A percentile compares a stretch with the other conserved stretches of the same genome.
phyloP scores from a whole-genome alignment of 92 coral and sea anemone species.

The Pocillopora meandrina region DNA sequence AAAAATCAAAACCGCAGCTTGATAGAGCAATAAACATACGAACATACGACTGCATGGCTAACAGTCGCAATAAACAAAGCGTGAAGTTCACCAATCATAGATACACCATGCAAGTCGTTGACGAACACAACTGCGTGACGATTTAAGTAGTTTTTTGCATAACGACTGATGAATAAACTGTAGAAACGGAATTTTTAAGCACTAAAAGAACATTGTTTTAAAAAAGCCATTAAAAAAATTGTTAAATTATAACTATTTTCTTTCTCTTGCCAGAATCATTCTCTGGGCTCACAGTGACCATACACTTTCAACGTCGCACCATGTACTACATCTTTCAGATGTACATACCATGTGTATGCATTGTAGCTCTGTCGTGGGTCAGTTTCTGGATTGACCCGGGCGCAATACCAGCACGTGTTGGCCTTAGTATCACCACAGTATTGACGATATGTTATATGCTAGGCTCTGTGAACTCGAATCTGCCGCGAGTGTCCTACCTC shows the following conservation, averaged over 20 bases:
- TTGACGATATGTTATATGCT: slow-evolving; percentile 93
- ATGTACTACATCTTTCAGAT: slow-evolving; percentile 94
- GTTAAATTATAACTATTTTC: neutral
- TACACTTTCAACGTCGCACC: slow-evolving; percentile 84
- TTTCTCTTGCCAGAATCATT: slow-evolving; percentile 60
- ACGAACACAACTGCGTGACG: no score
- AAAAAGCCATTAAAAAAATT: no score
- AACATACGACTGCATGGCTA: no score
- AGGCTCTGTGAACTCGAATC: slow-evolving; percentile 88
- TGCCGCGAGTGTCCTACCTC: slow-evolving; percentile 94
- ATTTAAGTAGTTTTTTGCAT: no score
- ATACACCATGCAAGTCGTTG: neutral
- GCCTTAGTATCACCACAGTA: slow-evolving; percentile 95
- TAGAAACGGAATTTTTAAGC: no score
- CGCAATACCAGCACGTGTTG: slow-evolving; percentile 95
- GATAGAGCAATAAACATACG: no score
- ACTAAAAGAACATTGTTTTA: no score
- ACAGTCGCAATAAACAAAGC: no score
- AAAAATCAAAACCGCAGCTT: no score
- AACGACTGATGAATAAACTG: no score
- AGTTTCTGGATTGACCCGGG: slow-evolving; percentile 96
- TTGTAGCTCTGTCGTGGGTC: slow-evolving; percentile 93
- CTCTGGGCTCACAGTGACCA: slow-evolving; percentile 87
- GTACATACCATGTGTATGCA: slow-evolving; percentile 93
- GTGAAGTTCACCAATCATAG: neutral